These are phyloP conservation scores for Phragmatobia fuliginosa DNA, from an alignment of 2,888 invertebrate species.

Conservation along the genomic window DNA sequence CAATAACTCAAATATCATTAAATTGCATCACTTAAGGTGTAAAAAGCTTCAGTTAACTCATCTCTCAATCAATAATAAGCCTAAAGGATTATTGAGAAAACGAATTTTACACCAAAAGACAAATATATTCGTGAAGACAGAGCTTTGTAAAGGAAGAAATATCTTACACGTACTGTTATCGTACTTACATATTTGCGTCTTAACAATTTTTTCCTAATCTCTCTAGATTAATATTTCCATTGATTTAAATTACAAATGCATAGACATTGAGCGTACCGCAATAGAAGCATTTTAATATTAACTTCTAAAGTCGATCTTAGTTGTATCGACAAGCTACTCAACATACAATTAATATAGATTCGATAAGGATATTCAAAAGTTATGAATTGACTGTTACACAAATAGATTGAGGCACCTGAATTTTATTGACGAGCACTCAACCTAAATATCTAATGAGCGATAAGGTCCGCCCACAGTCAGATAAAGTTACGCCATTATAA, in stretches of 20 bases:
- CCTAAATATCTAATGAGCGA: constrained; percentile 76
- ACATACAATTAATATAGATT: constrained; percentile 4
- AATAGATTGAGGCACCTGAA: constrained; percentile 51
- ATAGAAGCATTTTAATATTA: constrained; percentile 15
- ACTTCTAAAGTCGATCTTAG: constrained; percentile 14
- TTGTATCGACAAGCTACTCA: background rate
- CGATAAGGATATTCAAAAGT: constrained; percentile 20
- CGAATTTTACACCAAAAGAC: constrained; percentile 18
- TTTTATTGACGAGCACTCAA: constrained; percentile 67
- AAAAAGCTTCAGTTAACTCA: constrained; percentile 16
- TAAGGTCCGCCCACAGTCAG: constrained; percentile 71
- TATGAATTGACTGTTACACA: constrained; percentile 32
- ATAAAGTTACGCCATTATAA: constrained; percentile 43
- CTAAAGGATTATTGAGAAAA: constrained; percentile 29
- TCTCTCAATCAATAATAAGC: constrained; percentile 30
- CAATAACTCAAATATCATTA: background rate
- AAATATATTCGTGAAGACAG: constrained; percentile 15
- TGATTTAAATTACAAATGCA: constrained; percentile 33
- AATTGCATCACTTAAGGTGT: constrained; percentile 9
- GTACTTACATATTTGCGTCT: constrained; percentile 48
- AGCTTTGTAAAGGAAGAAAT: constrained; percentile 14
- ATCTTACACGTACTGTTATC: constrained; percentile 44
- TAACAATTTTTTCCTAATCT: constrained; percentile 25
- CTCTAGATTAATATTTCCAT: constrained; percentile 48
- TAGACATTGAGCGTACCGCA: constrained; percentile 1